These are phyloP conservation scores for Speoplatyrhinus poulsoni DNA, from an alignment of 2,113 vertebrate genomes.

Conservation along the genomic window DNA sequence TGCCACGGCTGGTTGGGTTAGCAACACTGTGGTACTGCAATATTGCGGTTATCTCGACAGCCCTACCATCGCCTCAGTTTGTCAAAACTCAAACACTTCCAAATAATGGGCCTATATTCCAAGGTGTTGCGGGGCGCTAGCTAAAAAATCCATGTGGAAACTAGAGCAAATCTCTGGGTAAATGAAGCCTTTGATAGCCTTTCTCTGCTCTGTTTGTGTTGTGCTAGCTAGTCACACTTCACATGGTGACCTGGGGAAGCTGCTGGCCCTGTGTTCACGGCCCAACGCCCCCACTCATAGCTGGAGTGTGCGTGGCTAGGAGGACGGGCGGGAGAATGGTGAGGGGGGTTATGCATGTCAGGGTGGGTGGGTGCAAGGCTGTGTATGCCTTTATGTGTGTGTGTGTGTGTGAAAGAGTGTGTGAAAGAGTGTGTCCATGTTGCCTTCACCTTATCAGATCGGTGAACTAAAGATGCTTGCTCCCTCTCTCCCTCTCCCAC, in stretches of 20 bases:
- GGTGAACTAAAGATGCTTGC: conserved; percentile 44
- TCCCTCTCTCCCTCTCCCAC: conserved; percentile 30
- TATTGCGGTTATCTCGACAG: no score
- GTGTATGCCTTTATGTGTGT: conserved; percentile 8
- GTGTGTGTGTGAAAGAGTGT: conserved; percentile 1
- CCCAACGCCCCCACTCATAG: conserved; percentile 37
- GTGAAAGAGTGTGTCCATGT: conserved; percentile 16
- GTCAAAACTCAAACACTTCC: not conserved
- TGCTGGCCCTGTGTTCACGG: conserved; percentile 31
- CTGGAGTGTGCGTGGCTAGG: conserved; percentile 22
- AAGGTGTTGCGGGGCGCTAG: not conserved
- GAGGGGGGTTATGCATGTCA: conserved; percentile 24
- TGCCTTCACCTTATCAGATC: conserved; percentile 61
- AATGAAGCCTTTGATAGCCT: conserved; percentile 1
- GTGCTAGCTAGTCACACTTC: conserved; percentile 11
- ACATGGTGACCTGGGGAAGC: conserved; percentile 36
- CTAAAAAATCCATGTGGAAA: not conserved
- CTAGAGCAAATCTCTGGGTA: conserved; percentile 15
- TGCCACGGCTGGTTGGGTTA: no score
- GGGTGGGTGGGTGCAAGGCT: not conserved
- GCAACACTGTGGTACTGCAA: no score
- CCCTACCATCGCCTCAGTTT: no score
- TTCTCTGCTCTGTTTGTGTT: not conserved
- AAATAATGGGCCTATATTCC: not conserved
- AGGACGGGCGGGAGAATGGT: not conserved